Evolutionary conservation across 2,113 vertebrate genomes (phyloP), one percentile per base, ranked within the genome.

Genomic region (Rhabdomys dilectus): DNA sequence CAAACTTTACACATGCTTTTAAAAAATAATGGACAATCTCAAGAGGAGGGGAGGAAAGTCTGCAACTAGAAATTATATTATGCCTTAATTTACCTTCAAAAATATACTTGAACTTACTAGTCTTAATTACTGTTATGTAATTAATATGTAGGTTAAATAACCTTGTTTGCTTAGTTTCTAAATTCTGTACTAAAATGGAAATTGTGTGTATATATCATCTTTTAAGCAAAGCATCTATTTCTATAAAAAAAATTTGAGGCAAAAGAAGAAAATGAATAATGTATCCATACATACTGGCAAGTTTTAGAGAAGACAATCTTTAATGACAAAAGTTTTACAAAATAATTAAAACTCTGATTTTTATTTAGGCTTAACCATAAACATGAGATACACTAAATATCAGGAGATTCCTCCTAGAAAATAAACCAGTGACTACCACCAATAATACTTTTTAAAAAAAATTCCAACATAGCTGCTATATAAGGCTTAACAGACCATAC

Each of bases 21-120:
- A 16, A 78, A 89, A 96, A 94, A 64, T 78, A 98, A 98, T 98
- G 98, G 98, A 98, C 98, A 98, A 98, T 97, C 98, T 98, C 98
- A 98, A 98, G 95, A 98, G 98, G 98, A 98, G 98, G 97, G 98
- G 96, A 98, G 96, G 98, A 95, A 98, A 93, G 95, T 91, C 70
- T 96, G 93, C 75, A 91, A 96, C 31, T 75, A 3, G 29, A 97
- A 96, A 96, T 86, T 82, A 56, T 91, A 75, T 29, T 80, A 87
- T 29, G 7, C 62, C 89, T 87, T 72, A 92, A 96, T 93, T 95
- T 93, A 51, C 56, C 51, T 89, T 93, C 31, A 96, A 96, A 96
- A 89, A 66, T 76, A 96, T 6, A 92, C 11, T 81, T 95, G 45
- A 92, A 97, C 1, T 53, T 90, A 53, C 12, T 76, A 78, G 22